These are phyloP conservation scores for Semibalanus balanoides DNA, from an alignment of 1,140 invertebrate genomes.

Conservation along the genomic window DNA sequence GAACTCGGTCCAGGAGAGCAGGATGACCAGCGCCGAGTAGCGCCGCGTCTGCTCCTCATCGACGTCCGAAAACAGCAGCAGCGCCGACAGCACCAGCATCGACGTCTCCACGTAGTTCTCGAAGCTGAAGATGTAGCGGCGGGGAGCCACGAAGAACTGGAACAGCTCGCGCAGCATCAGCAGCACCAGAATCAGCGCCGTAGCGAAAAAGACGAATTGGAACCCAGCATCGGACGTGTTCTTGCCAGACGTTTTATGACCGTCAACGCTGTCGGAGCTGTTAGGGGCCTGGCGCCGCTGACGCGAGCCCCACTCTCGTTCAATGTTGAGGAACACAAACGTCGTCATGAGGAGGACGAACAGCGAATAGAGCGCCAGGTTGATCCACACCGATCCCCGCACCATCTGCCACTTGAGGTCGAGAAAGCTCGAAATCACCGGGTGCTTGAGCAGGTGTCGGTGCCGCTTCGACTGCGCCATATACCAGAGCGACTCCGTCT, in stretches of 20 bases:
- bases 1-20: constrained; percentile 56
- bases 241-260: no score
- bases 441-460: constrained; percentile 48
- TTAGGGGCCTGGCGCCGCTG: background rate
- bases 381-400: constrained; percentile 50
- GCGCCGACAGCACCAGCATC: constrained; percentile 40
- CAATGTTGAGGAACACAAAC: constrained; percentile 10
- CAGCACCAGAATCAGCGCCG: constrained; percentile 10
- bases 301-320: background rate
- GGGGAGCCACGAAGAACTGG: constrained; percentile 17
- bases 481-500: constrained; percentile 18
- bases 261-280: background rate
- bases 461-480: constrained; percentile 16
- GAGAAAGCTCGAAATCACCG: constrained; percentile 58
- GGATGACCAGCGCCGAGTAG: constrained; percentile 44
- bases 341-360: constrained; percentile 41
- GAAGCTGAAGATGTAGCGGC: constrained; percentile 13
- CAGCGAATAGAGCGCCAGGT: constrained; percentile 51
- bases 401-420: constrained; percentile 65
- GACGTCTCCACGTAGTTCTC: constrained; percentile 21
- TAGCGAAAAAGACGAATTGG: constrained; percentile 13
- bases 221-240: constrained; percentile 5
- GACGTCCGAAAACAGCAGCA: constrained; percentile 35
- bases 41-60: constrained; percentile 38
- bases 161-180: constrained; percentile 13